These are phyloP conservation scores for Erythrolamprus reginae DNA, from an alignment of 2,113 vertebrate species.

Conservation along the genomic window DNA sequence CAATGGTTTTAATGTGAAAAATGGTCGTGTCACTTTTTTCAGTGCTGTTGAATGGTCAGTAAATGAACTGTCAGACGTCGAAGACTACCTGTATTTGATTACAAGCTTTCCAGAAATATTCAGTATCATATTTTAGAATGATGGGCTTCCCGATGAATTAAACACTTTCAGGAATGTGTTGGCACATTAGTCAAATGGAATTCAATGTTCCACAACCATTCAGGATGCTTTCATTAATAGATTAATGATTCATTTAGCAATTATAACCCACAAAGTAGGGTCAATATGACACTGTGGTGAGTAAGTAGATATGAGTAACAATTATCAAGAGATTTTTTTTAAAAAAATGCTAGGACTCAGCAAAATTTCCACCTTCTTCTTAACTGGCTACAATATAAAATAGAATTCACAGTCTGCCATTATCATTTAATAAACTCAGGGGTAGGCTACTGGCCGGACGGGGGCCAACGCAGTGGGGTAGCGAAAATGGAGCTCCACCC, in stretches of 20 bases:
- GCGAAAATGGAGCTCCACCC: too few species aligned
- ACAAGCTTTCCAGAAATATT: not conserved
- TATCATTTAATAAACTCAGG: too few species aligned
- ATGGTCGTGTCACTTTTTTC: too few species aligned
- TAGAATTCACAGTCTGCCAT: not conserved
- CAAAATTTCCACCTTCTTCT: not conserved
- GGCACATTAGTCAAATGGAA: not conserved
- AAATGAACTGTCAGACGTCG: not conserved
- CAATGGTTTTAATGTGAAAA: not conserved
- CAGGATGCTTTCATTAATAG: not conserved
- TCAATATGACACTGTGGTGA: not conserved
- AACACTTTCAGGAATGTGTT: not conserved
- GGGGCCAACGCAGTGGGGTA: too few species aligned
- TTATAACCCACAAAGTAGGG: not conserved
- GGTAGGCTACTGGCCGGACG: too few species aligned
- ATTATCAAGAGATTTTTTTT: too few species aligned
- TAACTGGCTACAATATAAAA: not conserved
- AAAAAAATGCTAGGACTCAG: not conserved
- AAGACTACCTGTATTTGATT: not conserved
- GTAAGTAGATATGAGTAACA: not conserved
- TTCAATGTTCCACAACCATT: not conserved
- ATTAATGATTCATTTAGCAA: not conserved
- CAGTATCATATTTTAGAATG: not conserved
- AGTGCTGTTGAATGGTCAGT: not conserved
- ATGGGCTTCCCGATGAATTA: not conserved